Conservation (phyloP, 1,140 invertebrate genomes). For the Pseudomyrmex pallidus region DNA sequence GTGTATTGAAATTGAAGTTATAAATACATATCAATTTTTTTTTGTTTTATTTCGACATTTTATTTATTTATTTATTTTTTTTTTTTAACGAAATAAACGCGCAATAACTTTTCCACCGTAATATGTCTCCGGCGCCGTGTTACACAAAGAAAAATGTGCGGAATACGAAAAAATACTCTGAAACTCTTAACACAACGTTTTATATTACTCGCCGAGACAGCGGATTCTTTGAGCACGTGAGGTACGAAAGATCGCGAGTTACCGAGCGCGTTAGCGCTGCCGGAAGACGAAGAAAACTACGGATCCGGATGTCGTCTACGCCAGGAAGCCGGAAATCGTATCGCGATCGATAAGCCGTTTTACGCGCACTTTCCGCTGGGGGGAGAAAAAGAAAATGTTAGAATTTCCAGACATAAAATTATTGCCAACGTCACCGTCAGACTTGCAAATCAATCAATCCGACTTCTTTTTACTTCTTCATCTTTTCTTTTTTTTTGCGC, state of each 20-base stretch:
- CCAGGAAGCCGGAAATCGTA: constrained; percentile 44
- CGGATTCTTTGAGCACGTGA: not conserved
- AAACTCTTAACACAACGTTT: constrained; percentile 11
- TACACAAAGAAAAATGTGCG: not conserved
- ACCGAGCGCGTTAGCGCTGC: constrained; percentile 27
- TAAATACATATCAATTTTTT: not conserved
- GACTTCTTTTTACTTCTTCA: constrained; percentile 3
- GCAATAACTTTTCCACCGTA: no score
- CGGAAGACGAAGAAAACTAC: constrained; percentile 50
- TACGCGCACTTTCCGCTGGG: constrained; percentile 22
- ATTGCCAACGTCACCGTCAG: constrained; percentile 1
- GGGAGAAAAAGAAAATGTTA: not conserved
- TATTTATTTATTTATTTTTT: no score
- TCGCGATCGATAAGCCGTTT: constrained; percentile 58
- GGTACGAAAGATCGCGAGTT: constrained; percentile 14
- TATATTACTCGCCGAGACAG: constrained; percentile 27
- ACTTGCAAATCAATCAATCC: not conserved
- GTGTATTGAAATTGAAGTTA: not conserved
- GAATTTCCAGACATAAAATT: constrained; percentile 8
- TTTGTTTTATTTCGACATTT: no score
- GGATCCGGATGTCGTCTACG: constrained; percentile 44
- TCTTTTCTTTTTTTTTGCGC: not conserved
- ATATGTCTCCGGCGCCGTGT: no score
- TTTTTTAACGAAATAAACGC: no score
- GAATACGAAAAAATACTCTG: not conserved